Evolutionary conservation across 2,888 invertebrate genomes (phyloP), one percentile per base, ranked within the genome.

Genomic region (Tetragnatha montana): DNA sequence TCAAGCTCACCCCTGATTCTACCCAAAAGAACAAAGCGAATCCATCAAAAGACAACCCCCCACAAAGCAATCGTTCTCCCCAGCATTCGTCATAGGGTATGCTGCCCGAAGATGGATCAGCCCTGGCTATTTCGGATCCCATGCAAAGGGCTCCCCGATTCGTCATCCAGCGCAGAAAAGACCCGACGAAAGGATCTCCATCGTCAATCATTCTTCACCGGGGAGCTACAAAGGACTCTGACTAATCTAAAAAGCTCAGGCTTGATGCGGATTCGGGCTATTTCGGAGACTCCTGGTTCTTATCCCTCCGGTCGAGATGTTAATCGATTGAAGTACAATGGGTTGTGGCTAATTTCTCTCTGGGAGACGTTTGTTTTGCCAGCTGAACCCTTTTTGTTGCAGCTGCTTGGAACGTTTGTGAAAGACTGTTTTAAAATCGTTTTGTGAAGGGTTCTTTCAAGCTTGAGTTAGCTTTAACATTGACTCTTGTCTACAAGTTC

Each of bases 101-200:
- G 8, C 8, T 50, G 51, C 12, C 35, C 75, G 22, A 60, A 78
- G 60, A 60, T 78, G 51, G 51, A 60, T 60, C 51, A 21, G 21
- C 60, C 14, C 14, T 8, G 80, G 70, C 47, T 69, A 21, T n/a
- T 35, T 35, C 12, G n/a, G n/a, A 6, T 60, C 47, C 14, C 81
- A 49, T 49, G 35, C 47, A 21, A 70, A 73, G 50, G 71, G 71
- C 51, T 73, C 50, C 50, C 81, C 69, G 71, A 81, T 81, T 81
- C 73, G 81, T 81, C 81, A 81, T 60, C 49, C 22, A 51, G 73
- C 51, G 22, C 19, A 81, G 69, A 81, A 81, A 73, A 81, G 81
- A 73, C 21, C 81, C 50, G 4, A 17, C 51, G 73, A 73, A 73
- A 73, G 73, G 22, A 8, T 22, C 21, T 50, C 22, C 0, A 71